These are phyloP conservation scores for Anguilla marmorata DNA, from an alignment of 2,797 vertebrate genomes.

Conservation along the genomic window DNA sequence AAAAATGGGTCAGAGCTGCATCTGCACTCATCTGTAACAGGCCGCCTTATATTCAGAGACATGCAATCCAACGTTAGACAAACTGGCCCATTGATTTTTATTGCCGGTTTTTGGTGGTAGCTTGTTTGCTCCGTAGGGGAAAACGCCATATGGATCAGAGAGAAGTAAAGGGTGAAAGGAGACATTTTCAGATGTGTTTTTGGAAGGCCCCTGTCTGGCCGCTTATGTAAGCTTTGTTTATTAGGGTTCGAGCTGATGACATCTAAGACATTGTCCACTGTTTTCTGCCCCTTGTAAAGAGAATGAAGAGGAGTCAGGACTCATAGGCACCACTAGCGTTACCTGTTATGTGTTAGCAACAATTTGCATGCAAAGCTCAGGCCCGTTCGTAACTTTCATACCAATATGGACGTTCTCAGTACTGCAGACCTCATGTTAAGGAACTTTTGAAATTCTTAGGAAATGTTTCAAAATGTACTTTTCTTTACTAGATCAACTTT, in stretches of 20 bases:
- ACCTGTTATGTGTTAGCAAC: background rate
- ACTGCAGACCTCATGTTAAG: background rate
- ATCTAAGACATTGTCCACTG: background rate
- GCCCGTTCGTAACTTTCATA: background rate
- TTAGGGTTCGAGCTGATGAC: background rate
- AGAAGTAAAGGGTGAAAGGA: constrained; percentile 12
- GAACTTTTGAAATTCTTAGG: background rate
- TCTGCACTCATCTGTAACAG: background rate
- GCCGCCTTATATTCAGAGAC: background rate
- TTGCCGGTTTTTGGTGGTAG: background rate
- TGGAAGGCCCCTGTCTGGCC: background rate
- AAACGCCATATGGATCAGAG: background rate
- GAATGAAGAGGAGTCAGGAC: background rate
- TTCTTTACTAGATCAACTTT: background rate
- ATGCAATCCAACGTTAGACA: background rate
- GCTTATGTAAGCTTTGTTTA: background rate
- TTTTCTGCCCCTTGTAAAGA: background rate
- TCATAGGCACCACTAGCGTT: background rate
- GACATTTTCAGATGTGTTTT: background rate
- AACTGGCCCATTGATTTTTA: background rate
- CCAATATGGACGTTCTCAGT: background rate
- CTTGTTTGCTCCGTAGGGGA: background rate
- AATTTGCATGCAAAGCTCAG: background rate
- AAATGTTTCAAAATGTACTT: background rate
- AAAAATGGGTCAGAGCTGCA: constrained; percentile 10